phyloP scores from a whole-genome alignment of 2,888 invertebrate species.

The Drosophila gaucha region DNA sequence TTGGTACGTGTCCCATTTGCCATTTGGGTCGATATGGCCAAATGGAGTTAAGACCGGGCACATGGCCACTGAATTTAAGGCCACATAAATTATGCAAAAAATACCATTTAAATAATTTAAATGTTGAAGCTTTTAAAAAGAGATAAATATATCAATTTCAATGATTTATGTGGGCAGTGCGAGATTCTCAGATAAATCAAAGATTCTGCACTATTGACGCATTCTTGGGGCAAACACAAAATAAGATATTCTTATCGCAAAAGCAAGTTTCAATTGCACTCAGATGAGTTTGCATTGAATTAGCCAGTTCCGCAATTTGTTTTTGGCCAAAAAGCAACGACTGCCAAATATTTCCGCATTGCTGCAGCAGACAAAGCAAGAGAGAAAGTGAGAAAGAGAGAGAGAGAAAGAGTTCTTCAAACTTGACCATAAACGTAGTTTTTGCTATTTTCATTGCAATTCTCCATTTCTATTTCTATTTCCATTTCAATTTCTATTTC shows the following conservation, averaged over 20 bases:
- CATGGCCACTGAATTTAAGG: conserved; percentile 34
- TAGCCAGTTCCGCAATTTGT: conserved; percentile 39
- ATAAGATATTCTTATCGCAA: conserved; percentile 20
- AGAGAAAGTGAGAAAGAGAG: conserved; percentile 11
- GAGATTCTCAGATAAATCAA: conserved; percentile 22
- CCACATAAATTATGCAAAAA: conserved; percentile 45
- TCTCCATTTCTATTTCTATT: conserved; percentile 9
- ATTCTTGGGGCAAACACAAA: conserved; percentile 11
- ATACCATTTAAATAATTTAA: conserved; percentile 41
- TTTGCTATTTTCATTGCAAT: conserved; percentile 27
- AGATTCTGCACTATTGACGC: neutral
- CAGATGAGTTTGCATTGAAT: conserved; percentile 35
- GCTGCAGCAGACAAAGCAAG: conserved; percentile 2
- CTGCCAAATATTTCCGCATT: conserved; percentile 35
- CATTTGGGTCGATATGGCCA: conserved; percentile 28
- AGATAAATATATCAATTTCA: conserved; percentile 8
- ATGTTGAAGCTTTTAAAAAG: conserved; percentile 25
- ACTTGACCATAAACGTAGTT: conserved; percentile 34
- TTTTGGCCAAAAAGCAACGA: conserved; percentile 22
- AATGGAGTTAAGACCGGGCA: conserved; percentile 24
- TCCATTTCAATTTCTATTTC: neutral
- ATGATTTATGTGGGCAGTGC: neutral
- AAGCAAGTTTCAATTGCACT: conserved; percentile 35
- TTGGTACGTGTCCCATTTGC: conserved; percentile 6
- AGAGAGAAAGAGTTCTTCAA: conserved; percentile 11